phyloP scores from a whole-genome alignment of 2,797 vertebrate genomes.

The Labroides dimidiatus region DNA sequence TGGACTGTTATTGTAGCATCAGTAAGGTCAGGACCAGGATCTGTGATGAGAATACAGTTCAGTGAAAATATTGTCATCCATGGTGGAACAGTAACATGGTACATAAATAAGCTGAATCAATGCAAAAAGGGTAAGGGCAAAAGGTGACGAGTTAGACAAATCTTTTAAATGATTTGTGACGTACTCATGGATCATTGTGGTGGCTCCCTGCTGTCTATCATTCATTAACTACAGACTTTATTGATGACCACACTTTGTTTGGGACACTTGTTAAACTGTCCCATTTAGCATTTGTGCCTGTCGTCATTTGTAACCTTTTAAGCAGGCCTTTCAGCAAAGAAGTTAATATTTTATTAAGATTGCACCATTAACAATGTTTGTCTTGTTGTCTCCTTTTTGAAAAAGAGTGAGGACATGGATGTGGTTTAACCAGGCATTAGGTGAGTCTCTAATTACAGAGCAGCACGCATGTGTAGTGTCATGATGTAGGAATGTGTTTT shows the following conservation, averaged over 20 bases:
- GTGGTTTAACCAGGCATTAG: constrained; percentile 57
- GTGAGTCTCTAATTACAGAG: constrained; percentile 69
- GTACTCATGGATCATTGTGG: constrained; percentile 32
- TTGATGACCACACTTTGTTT: constrained; percentile 46
- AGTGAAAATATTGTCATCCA: constrained; percentile 22
- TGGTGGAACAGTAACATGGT: constrained; percentile 16
- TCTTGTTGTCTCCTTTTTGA: constrained; percentile 2
- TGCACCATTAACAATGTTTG: constrained; percentile 20
- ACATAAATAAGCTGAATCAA: constrained; percentile 10
- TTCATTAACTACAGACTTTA: constrained; percentile 50
- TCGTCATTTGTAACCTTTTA: constrained; percentile 35
- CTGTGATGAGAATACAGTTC: not conserved
- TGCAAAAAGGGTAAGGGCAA: constrained; percentile 1
- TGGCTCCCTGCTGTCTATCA: constrained; percentile 26
- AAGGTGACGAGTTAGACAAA: constrained; percentile 20
- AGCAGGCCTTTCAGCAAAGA: constrained; percentile 20
- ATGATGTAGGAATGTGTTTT: constrained; percentile 73
- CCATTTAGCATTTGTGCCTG: constrained; percentile 7
- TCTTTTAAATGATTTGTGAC: constrained; percentile 29
- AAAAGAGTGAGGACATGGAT: constrained; percentile 31
- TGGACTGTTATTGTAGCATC: constrained; percentile 12
- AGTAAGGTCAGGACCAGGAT: constrained; percentile 9
- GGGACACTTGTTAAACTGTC: constrained; percentile 24
- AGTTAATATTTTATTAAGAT: constrained; percentile 41
- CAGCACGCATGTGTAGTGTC: constrained; percentile 55